A percentile compares a stretch with the other conserved stretches of the same genome.
These are phyloP conservation scores for Chymomyza fuscimana DNA, from an alignment of 2,888 invertebrate species.

Conservation along the genomic window DNA sequence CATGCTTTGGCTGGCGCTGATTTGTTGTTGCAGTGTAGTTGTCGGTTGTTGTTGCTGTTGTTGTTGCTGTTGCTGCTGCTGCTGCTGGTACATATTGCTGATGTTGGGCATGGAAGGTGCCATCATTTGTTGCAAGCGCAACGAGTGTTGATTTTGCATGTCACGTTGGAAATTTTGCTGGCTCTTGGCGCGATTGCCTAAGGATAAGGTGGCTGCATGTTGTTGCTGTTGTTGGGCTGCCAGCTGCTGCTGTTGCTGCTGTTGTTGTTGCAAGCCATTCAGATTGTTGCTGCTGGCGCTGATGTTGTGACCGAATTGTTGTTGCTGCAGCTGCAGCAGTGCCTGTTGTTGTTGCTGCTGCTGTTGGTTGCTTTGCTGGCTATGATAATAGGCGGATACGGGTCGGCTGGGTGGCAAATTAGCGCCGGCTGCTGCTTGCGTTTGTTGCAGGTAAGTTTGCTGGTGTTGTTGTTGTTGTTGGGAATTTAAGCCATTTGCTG, in stretches of 20 bases:
- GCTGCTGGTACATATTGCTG: slow-evolving; percentile 69
- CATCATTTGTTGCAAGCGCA: slow-evolving; percentile 79
- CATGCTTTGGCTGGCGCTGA: slow-evolving; percentile 79
- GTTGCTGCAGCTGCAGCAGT: slow-evolving; percentile 70
- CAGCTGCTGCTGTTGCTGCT: slow-evolving; percentile 60
- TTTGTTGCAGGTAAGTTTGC: slow-evolving; percentile 56
- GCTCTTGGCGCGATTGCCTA: slow-evolving; percentile 73
- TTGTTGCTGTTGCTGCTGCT: slow-evolving; percentile 56
- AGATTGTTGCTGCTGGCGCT: slow-evolving; percentile 76
- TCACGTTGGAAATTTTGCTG: slow-evolving; percentile 76
- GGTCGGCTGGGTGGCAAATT: slow-evolving; percentile 77
- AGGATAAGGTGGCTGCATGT: slow-evolving; percentile 60
- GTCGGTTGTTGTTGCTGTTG: slow-evolving; percentile 34
- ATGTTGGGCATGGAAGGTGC: slow-evolving; percentile 80
- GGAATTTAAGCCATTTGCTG: slow-evolving; percentile 59
- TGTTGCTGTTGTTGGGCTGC: slow-evolving; percentile 53
- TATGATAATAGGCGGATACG: slow-evolving; percentile 79
- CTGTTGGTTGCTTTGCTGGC: slow-evolving; percentile 61
- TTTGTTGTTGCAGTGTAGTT: slow-evolving; percentile 38
- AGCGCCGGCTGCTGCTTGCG: slow-evolving; percentile 55
- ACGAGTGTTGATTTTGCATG: slow-evolving; percentile 70
- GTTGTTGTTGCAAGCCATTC: slow-evolving; percentile 62
- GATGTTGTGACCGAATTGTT: slow-evolving; percentile 69
- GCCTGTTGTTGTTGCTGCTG: slow-evolving; percentile 69
- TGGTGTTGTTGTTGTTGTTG: slow-evolving; percentile 65